These are phyloP conservation scores for Anseranas semipalmata DNA, from an alignment of 2,113 vertebrate genomes.

Conservation along the genomic window DNA sequence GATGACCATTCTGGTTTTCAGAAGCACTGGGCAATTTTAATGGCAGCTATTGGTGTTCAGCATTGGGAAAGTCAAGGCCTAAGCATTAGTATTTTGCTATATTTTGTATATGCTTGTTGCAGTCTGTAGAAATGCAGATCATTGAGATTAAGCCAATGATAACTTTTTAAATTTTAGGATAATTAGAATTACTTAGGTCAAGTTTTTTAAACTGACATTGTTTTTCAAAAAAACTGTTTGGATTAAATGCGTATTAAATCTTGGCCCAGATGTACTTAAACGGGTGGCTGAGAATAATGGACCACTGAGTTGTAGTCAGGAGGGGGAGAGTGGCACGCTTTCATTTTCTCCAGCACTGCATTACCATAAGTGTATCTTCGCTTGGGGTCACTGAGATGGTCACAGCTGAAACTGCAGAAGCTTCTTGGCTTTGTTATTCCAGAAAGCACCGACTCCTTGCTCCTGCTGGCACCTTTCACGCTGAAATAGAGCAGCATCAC, in stretches of 20 bases:
- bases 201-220: background rate
- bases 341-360: conserved; percentile 45
- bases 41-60: background rate
- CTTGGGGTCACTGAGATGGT: conserved; percentile 37
- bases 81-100: background rate
- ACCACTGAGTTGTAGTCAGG: conserved; percentile 79
- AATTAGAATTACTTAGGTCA: background rate
- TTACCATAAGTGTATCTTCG: conserved; percentile 7
- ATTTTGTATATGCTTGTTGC: background rate
- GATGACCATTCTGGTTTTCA: background rate
- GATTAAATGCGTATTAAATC: background rate
- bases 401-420: conserved; percentile 71
- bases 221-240: conserved; percentile 7
- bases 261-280: conserved; percentile 23
- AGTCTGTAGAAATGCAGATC: background rate
- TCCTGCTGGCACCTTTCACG: conserved; percentile 67
- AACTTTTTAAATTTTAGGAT: background rate
- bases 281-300: conserved; percentile 72
- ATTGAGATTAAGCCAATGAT: background rate
- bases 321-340: conserved; percentile 39
- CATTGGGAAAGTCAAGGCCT: background rate
- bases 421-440: conserved; percentile 42
- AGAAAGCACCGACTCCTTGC: conserved; percentile 72
- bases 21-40: background rate
- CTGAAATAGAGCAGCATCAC: conserved; percentile 50